Conservation (phyloP, 2,888 invertebrate genomes). For the Patella ulyssiponensis region DNA sequence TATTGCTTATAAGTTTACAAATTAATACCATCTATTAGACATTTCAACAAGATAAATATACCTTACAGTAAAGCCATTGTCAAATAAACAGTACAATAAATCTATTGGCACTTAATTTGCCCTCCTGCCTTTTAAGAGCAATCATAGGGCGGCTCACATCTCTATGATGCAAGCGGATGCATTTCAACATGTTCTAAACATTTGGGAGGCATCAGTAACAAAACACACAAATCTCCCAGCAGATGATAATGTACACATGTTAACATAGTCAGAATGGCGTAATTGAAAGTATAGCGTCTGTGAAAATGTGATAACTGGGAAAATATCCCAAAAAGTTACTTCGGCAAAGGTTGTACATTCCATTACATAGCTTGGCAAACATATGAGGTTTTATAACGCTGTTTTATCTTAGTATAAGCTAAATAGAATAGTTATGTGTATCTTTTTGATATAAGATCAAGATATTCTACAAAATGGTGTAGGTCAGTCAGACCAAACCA, state of each 20-base stretch:
- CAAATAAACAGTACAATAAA: neutral
- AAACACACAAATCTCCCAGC: conserved; percentile 2
- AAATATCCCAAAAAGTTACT: conserved; percentile 13
- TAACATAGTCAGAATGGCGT: conserved; percentile 1
- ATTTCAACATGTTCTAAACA: conserved; percentile 5
- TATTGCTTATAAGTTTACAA: neutral
- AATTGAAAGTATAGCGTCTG: conserved; percentile 5
- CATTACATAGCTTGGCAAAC: conserved; percentile 8
- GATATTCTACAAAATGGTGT: too few relatives aligned
- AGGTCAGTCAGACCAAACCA: too few relatives aligned
- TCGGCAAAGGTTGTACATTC: conserved; percentile 9
- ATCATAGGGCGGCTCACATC: neutral
- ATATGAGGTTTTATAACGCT: conserved; percentile 7
- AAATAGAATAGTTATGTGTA: neutral
- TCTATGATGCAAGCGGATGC: conserved; percentile 4
- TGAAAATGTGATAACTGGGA: conserved; percentile 7
- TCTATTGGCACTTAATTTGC: neutral
- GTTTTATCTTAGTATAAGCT: neutral
- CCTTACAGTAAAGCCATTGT: conserved; percentile 5
- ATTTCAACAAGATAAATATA: conserved; percentile 1
- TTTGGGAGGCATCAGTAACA: conserved; percentile 9
- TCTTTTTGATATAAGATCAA: neutral
- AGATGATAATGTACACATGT: conserved; percentile 9
- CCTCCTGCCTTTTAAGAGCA: neutral
- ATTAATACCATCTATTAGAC: conserved; percentile 3